Evolutionary conservation across 2,113 vertebrate genomes (phyloP).

Genomic region (Seriola dumerili): DNA sequence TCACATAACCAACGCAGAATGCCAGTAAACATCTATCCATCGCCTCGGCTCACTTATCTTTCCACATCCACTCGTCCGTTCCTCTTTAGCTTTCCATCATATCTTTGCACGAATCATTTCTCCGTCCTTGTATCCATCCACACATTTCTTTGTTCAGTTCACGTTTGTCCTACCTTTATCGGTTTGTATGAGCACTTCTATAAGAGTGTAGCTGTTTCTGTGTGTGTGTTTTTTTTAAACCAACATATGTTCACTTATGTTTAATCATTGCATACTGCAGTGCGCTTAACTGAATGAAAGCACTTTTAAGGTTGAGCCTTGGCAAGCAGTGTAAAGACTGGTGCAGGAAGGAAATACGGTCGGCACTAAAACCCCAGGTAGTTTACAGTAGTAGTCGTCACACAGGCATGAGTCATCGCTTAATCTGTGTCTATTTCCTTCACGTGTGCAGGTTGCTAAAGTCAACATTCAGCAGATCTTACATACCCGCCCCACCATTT

Average conservation of each 20-base stretch:
- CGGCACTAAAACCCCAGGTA: neutral
- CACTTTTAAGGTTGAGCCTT: neutral
- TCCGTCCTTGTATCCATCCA: neutral
- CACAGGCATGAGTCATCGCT: neutral
- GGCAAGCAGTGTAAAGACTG: neutral
- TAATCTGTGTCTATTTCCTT: neutral
- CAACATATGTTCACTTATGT: neutral
- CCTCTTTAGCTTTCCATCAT: neutral
- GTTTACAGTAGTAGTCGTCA: neutral
- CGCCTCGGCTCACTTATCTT: neutral
- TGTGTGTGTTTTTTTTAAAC: neutral
- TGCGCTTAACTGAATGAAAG: neutral
- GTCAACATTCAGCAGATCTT: neutral
- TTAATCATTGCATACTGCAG: neutral
- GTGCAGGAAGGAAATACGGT: neutral
- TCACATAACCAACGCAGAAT: constrained; percentile 24
- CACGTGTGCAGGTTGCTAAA: neutral
- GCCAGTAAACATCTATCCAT: neutral
- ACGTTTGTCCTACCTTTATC: neutral
- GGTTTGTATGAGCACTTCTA: neutral
- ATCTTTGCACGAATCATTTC: neutral
- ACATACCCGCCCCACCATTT: neutral
- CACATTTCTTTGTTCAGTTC: neutral
- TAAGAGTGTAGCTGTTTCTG: neutral
- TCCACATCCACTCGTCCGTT: neutral